Percentiles rank a stretch among this genome's conserved stretches.
These are phyloP conservation scores for Karalla daura DNA, from an alignment of 2,797 vertebrate genomes.

Conservation along the genomic window DNA sequence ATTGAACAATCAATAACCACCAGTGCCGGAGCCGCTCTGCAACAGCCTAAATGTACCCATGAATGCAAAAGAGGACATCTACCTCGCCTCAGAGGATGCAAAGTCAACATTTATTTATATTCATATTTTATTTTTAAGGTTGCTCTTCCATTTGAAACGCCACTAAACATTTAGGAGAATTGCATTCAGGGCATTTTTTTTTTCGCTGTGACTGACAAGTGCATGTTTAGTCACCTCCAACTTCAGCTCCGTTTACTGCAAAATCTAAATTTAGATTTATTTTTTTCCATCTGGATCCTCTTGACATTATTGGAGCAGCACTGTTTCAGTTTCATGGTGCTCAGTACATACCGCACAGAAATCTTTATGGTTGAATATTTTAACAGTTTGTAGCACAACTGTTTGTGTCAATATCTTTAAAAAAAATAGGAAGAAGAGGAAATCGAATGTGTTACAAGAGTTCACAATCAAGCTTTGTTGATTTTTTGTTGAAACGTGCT, in stretches of 20 bases:
- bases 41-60: neutral
- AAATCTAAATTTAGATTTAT: slow-evolving; percentile 18
- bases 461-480: neutral
- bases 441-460: neutral
- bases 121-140: neutral
- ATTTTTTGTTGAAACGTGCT: neutral
- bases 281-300: neutral
- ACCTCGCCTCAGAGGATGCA: neutral
- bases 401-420: too few species aligned
- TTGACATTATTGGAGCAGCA: slow-evolving; percentile 7
- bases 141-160: neutral
- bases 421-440: too few species aligned
- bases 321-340: slow-evolving; percentile 1
- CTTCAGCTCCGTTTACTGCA: slow-evolving; percentile 12
- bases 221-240: slow-evolving; percentile 16
- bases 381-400: neutral
- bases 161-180: neutral
- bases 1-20: slow-evolving; percentile 17
- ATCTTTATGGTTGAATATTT: neutral
- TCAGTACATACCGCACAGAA: neutral
- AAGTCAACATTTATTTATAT: neutral
- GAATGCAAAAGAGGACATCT: neutral
- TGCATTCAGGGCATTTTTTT: neutral
- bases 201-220: slow-evolving; percentile 10
- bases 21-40: neutral